A percentile compares a stretch with the other conserved stretches of the same genome.
phyloP scores from a whole-genome alignment of 2,888 invertebrate genomes.

The Holacanthella duospinosa region DNA sequence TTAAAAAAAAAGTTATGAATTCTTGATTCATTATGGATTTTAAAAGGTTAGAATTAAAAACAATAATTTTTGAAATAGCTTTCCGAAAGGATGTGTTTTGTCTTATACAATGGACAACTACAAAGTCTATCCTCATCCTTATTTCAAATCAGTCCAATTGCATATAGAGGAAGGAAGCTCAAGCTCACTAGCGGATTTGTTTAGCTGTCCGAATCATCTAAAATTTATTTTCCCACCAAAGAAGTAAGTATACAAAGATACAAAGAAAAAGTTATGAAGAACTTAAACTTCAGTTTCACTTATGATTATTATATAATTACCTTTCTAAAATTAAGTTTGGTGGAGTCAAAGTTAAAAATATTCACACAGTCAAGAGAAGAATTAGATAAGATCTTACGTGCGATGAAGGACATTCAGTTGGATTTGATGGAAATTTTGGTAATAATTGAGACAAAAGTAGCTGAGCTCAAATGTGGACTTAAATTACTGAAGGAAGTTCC shows the following conservation, averaged over 20 bases:
- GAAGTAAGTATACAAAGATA: no score
- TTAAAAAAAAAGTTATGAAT: no score
- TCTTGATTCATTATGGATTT: background rate
- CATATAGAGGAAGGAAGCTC: no score
- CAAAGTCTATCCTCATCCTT: slow-evolving; percentile 10
- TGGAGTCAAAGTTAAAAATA: background rate
- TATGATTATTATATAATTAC: no score
- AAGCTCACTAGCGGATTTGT: no score
- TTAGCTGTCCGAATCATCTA: no score
- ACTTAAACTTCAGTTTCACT: no score
- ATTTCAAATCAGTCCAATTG: slow-evolving; percentile 1
- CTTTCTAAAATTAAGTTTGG: no score
- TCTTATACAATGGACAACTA: slow-evolving; percentile 10
- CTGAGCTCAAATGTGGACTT: background rate
- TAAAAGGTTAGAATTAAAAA: background rate
- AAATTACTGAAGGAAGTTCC: background rate
- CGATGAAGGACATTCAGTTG: slow-evolving; percentile 1
- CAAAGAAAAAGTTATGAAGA: no score
- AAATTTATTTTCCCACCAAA: no score
- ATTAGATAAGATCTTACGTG: background rate
- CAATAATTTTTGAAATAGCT: background rate
- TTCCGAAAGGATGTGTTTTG: background rate
- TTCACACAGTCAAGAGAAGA: background rate
- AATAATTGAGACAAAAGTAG: background rate
- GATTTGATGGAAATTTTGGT: background rate